Evolutionary conservation across 2,113 vertebrate genomes (phyloP).

Genomic region (Nannobrachium achirus): DNA sequence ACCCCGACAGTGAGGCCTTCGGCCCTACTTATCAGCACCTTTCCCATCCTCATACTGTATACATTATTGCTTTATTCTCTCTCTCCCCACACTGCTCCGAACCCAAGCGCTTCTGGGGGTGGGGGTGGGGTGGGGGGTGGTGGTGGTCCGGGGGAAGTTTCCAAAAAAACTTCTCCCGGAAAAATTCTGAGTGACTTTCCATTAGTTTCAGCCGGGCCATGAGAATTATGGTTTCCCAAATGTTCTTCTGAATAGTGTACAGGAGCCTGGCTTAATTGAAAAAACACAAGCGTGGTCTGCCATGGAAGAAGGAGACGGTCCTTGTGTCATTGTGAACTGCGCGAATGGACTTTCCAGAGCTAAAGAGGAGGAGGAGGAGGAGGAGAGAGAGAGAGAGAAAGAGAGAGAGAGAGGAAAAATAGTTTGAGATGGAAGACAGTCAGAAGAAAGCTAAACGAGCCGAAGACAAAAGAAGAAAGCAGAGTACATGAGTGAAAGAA

Average conservation of each 20-base stretch:
- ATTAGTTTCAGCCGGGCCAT: slow-evolving; percentile 79
- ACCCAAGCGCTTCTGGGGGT: slow-evolving; percentile 42
- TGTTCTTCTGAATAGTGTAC: slow-evolving; percentile 76
- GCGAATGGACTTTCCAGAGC: slow-evolving; percentile 83
- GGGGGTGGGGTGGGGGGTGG: slow-evolving; percentile 42
- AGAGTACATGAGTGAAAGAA: slow-evolving; percentile 20
- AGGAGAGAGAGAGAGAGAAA: slow-evolving; percentile 35
- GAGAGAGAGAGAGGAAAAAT: background rate
- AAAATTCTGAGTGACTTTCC: slow-evolving; percentile 82
- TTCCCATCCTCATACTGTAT: slow-evolving; percentile 38
- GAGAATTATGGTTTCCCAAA: slow-evolving; percentile 84
- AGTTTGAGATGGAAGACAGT: slow-evolving; percentile 51
- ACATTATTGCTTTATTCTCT: slow-evolving; percentile 43
- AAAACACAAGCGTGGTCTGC: slow-evolving; percentile 81
- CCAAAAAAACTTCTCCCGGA: slow-evolving; percentile 71
- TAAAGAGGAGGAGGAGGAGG: slow-evolving; percentile 52
- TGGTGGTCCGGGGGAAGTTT: slow-evolving; percentile 50
- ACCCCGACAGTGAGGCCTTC: slow-evolving; percentile 39
- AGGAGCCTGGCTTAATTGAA: slow-evolving; percentile 82
- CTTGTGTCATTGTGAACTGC: slow-evolving; percentile 77
- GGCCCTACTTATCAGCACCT: slow-evolving; percentile 47
- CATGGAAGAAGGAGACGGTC: slow-evolving; percentile 74
- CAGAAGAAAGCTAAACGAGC: slow-evolving; percentile 37
- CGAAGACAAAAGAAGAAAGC: slow-evolving; percentile 42
- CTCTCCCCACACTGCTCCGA: slow-evolving; percentile 43